These are phyloP conservation scores for Dufourea novaeangliae DNA, from an alignment of 1,140 invertebrate species.

Conservation along the genomic window DNA sequence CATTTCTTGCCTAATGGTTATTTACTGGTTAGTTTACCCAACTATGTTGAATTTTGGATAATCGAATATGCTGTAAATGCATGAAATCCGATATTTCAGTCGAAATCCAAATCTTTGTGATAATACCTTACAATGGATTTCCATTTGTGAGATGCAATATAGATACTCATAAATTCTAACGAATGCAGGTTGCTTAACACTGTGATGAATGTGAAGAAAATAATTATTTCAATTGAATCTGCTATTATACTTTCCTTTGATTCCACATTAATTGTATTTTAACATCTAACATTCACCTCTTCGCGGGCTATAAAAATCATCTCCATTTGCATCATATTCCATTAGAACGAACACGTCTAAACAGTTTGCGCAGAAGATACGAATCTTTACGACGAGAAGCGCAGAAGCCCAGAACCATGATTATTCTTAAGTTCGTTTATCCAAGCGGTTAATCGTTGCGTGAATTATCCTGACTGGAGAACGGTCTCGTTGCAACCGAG, in stretches of 20 bases:
- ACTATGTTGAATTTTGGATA: too few species aligned
- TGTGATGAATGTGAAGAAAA: too few species aligned
- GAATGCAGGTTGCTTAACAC: too few species aligned
- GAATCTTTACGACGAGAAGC: constrained; percentile 12
- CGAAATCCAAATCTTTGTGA: too few species aligned
- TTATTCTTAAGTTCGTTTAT: constrained; percentile 38
- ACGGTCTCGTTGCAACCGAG: constrained; percentile 34
- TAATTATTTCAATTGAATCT: not conserved
- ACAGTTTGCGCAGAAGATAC: constrained; percentile 27
- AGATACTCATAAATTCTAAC: too few species aligned
- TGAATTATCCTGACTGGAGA: constrained; percentile 25
- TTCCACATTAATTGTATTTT: not conserved
- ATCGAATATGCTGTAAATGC: too few species aligned
- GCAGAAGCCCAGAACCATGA: not conserved
- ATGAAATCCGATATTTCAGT: too few species aligned
- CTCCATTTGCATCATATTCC: constrained; percentile 33
- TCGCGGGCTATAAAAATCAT: not conserved
- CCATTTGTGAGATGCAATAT: too few species aligned
- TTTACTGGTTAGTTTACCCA: too few species aligned
- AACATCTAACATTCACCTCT: not conserved
- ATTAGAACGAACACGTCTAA: constrained; percentile 24
- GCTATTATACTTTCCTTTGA: not conserved
- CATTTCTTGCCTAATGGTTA: too few species aligned
- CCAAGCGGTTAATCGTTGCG: constrained; percentile 44
- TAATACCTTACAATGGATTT: too few species aligned